phyloP scores from a whole-genome alignment of 2,797 vertebrate genomes.

The Mus minutoides region DNA sequence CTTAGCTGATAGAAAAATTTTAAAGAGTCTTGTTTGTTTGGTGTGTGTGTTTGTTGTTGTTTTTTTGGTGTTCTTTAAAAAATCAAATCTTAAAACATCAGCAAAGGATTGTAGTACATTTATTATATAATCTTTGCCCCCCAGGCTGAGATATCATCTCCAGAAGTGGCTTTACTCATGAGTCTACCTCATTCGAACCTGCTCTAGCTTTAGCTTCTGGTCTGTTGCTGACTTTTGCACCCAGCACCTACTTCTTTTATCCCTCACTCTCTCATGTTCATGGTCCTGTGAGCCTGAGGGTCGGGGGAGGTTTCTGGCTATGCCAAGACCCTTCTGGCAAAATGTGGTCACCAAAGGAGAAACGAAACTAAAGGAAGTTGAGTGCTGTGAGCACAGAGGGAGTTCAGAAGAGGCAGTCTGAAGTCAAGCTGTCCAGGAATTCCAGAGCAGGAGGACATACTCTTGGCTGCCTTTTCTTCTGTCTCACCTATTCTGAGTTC shows the following conservation, averaged over 20 bases:
- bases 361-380: not conserved
- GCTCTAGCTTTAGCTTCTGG: not conserved
- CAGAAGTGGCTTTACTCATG: not conserved
- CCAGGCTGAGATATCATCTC: not conserved
- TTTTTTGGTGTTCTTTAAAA: not conserved
- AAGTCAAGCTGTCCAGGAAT: not conserved
- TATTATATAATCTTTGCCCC: not conserved
- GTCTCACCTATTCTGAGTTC: not conserved
- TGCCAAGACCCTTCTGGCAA: not conserved
- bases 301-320: not conserved
- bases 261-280: not conserved
- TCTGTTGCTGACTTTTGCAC: not conserved
- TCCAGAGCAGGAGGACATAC: not conserved
- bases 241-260: not conserved
- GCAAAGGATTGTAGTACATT: not conserved
- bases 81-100: conserved; percentile 7
- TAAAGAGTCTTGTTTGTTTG: not conserved
- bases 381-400: not conserved
- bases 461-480: not conserved
- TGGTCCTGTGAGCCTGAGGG: not conserved
- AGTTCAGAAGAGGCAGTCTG: not conserved
- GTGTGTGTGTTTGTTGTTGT: no score
- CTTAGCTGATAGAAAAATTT: not conserved
- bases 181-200: not conserved
- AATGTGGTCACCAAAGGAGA: not conserved